Conservation (phyloP, 2,888 invertebrate species). For the Caenorhabditis sp. region DNA sequence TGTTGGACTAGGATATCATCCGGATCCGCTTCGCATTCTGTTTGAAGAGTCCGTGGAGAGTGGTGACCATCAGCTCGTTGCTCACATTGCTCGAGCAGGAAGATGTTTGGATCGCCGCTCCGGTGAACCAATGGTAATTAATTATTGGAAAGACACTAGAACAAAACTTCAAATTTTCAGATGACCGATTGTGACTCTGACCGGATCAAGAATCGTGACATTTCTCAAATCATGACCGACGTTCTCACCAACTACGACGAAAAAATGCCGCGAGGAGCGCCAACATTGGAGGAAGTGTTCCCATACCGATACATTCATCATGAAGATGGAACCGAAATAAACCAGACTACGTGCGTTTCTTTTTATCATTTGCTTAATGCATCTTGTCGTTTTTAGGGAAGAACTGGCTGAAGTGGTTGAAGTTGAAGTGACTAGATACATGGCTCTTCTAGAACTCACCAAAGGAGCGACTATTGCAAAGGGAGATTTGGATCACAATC, state of each 20-base stretch:
- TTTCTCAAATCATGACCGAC: slow-evolving; percentile 26
- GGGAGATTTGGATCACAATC: slow-evolving; percentile 31
- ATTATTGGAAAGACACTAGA: not conserved
- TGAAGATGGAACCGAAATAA: slow-evolving; percentile 19
- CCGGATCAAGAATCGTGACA: slow-evolving; percentile 43
- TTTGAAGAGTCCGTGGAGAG: slow-evolving; percentile 43
- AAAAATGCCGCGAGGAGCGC: slow-evolving; percentile 23
- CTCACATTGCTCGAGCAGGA: slow-evolving; percentile 40
- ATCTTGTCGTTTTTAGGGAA: slow-evolving; percentile 30
- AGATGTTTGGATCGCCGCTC: slow-evolving; percentile 47
- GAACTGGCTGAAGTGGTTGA: slow-evolving; percentile 35
- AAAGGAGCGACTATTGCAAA: slow-evolving; percentile 33
- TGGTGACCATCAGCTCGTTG: slow-evolving; percentile 43
- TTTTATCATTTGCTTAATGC: not conserved
- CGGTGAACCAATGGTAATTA: slow-evolving; percentile 19
- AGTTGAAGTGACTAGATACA: slow-evolving; percentile 44
- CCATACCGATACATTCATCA: slow-evolving; percentile 33
- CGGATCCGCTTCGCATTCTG: slow-evolving; percentile 38
- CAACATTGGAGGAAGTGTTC: slow-evolving; percentile 46
- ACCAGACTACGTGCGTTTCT: slow-evolving; percentile 13
- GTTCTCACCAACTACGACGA: slow-evolving; percentile 16
- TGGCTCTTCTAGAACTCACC: slow-evolving; percentile 40
- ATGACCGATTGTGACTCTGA: slow-evolving; percentile 34
- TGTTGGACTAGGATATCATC: slow-evolving; percentile 53
- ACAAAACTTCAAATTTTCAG: slow-evolving; percentile 22